Evolutionary conservation across 2,888 invertebrate species (phyloP), one percentile per base, ranked within the genome.

Genomic region (Cynaeus angustus): DNA sequence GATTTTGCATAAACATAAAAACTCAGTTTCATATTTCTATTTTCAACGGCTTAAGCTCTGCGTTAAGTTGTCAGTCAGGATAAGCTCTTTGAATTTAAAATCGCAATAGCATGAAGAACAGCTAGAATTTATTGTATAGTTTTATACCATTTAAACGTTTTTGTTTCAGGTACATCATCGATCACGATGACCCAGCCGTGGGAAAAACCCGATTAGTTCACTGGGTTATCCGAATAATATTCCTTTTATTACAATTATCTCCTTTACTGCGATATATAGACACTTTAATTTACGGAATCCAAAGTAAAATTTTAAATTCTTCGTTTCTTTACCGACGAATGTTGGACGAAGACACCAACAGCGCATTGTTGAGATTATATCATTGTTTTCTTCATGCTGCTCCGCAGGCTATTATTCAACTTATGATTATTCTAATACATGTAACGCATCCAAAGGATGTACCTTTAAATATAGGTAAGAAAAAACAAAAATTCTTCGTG

Each of bases 311-410:
- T 30, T 81, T 82, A 28, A 82, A 76, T 9, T 79, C 80, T 28
- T 80, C 81, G 37, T 79, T 82, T 38, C 79, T 84, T 68, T 86
- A 85, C 68, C 77, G 85, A 56, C 79, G 83, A 48, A 86, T 86
- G 86, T 74, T 86, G 41, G 86, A 86, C 74, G 86, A 86, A 77
- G 86, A 86, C 77, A 83, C 85, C 6, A 86, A 86, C 78, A 84
- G 86, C 50, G 83, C 86, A 50, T 76, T 86, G 28, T 76, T 86
- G 69, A 72, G 86, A 65, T 77, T 86, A 56, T 85, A 86, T 71
- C 86, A 86, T 74, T 85, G 86, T 77, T 86, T 86, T 76, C 78
- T 86, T 43, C 85, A 86, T 73, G 81, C 85, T 21, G 85, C 85
- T 1, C 86, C 86, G 1, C 86, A 86, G 72, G 84, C 86, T 38